These are phyloP conservation scores for Edolisoma coerulescens DNA, from an alignment of 2,113 vertebrate genomes.

Conservation along the genomic window DNA sequence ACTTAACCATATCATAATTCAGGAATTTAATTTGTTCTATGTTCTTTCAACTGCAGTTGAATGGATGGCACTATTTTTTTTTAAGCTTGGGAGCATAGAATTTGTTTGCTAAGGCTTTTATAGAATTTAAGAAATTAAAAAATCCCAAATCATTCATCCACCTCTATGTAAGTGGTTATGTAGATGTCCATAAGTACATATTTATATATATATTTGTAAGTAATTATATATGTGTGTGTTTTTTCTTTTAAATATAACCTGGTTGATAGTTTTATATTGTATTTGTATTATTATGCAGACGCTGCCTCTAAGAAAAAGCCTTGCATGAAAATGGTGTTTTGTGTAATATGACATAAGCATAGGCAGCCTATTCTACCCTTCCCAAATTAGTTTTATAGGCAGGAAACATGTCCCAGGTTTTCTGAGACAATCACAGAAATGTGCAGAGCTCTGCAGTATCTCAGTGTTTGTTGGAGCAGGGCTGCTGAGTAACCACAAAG, in stretches of 20 bases:
- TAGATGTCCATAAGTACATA: neutral
- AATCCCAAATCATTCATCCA: neutral
- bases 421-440: neutral
- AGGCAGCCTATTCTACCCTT: neutral
- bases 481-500: neutral
- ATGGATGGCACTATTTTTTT: neutral
- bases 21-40: conserved; percentile 41
- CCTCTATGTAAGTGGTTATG: neutral
- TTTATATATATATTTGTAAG: neutral
- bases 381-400: neutral
- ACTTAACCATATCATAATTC: conserved; percentile 6
- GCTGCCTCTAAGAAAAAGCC: neutral
- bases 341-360: neutral
- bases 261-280: neutral
- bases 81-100: neutral
- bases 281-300: neutral
- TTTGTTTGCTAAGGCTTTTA: neutral
- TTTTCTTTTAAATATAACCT: neutral
- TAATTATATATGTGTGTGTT: neutral
- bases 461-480: neutral
- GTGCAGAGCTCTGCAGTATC: neutral
- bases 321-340: neutral
- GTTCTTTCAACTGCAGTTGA: neutral
- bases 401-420: neutral
- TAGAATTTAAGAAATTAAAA: neutral